Conservation (phyloP, 2,113 vertebrate genomes). For the Antennarius striatus region DNA sequence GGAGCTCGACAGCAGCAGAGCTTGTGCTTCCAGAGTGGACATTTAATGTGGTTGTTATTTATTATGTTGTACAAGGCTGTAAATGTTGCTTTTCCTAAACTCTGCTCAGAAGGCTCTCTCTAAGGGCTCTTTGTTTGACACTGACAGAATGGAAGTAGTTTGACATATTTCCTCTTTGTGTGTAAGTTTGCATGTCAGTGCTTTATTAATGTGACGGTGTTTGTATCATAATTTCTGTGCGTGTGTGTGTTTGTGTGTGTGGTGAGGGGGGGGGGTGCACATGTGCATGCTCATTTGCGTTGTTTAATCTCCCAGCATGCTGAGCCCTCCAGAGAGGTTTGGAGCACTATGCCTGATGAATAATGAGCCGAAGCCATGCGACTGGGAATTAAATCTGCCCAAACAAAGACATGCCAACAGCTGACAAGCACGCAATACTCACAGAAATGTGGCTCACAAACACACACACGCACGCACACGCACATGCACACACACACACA, state of each 20-base stretch:
- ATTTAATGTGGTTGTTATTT: constrained; percentile 27
- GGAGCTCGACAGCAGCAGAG: neutral
- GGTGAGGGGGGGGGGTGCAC: neutral
- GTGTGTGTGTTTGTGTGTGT: neutral
- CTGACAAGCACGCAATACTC: constrained; percentile 57
- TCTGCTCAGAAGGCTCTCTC: constrained; percentile 26
- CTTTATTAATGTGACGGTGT: constrained; percentile 31
- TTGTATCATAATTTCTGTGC: neutral
- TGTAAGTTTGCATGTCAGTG: constrained; percentile 5
- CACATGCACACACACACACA: neutral
- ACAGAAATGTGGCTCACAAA: constrained; percentile 16
- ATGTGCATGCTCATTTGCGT: constrained; percentile 51
- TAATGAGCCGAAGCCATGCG: constrained; percentile 70
- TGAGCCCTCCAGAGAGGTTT: constrained; percentile 62
- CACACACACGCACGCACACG: constrained; percentile 19
- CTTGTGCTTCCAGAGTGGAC: constrained; percentile 5
- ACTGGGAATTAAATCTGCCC: constrained; percentile 71
- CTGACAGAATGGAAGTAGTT: constrained; percentile 60
- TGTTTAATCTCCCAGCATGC: constrained; percentile 73
- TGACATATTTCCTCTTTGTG: constrained; percentile 41
- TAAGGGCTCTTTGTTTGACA: constrained; percentile 39
- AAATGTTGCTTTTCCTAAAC: constrained; percentile 21
- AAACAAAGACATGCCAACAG: constrained; percentile 70
- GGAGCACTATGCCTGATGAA: constrained; percentile 69
- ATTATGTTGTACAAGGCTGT: constrained; percentile 26